A percentile compares a stretch with the other conserved stretches of the same genome.
phyloP scores from a whole-genome alignment of 2,113 vertebrate genomes.

The Gallinago jamesoni region DNA sequence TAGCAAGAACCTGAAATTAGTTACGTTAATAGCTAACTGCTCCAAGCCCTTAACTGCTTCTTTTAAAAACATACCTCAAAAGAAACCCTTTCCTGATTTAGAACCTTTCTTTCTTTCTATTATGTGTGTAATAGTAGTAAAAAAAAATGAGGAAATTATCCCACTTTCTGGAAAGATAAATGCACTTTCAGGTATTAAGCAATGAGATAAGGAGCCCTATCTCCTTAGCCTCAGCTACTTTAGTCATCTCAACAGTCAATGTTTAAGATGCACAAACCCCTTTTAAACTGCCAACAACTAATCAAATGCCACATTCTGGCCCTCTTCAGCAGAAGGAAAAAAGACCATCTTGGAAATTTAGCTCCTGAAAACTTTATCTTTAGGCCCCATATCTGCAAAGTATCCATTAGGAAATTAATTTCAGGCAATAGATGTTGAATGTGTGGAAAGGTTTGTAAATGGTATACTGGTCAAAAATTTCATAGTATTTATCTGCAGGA shows the following conservation, averaged over 20 bases:
- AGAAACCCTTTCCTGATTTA: neutral
- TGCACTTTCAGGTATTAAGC: neutral
- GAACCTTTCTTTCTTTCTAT: neutral
- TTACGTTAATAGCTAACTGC: neutral
- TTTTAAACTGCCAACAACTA: neutral
- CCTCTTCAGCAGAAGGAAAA: neutral
- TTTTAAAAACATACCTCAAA: neutral
- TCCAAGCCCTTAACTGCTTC: neutral
- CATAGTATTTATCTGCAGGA: neutral
- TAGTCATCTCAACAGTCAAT: neutral
- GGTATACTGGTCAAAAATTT: neutral
- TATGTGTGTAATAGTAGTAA: neutral
- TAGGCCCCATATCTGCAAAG: neutral
- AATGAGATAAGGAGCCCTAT: rapidly evolving
- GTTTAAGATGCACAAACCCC: neutral
- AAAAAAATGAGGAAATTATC: neutral
- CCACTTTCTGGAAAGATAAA: neutral
- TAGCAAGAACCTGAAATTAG: neutral
- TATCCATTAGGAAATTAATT: neutral
- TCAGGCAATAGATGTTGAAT: neutral
- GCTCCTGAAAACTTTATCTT: neutral
- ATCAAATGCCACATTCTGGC: neutral
- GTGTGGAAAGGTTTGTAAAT: neutral
- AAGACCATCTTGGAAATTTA: neutral
- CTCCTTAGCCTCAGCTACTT: neutral